Base-by-base conservation (phyloP, 2,797 vertebrate genomes). In the Crenichthys baileyi region DNA sequence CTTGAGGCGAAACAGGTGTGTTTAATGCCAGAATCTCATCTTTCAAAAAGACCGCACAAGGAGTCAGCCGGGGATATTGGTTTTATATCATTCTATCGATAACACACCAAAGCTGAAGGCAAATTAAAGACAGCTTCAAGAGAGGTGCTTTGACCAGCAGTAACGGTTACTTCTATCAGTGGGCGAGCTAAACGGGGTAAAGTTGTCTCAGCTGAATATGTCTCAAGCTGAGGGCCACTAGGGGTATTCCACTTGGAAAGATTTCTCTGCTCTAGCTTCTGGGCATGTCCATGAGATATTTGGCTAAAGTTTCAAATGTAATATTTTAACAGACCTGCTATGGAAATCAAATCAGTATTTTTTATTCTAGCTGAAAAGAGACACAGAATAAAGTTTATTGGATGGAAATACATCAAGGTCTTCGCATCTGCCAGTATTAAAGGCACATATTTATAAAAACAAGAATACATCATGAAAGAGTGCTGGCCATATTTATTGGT, bases 1-100 rank as follows among this genome's bases (percentile, higher is more conserved):
- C 79, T 88, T 79, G 84, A 91, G 83, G 87, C 68, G 16, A 91
- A 95, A 94, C 93, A 94, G 94, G 92, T 93, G 91, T 89, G 87
- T 88, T 92, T 90, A 91, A 93, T 87, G 88, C 85, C 77, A 87
- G 73, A 76, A 89, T 93, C 90, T 93, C 92, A 83, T 92, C 91
- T 93, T 93, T 93, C 93, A 87, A 75, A 79, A 70, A 82, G 89
- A 87, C 83, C 78, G 77, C 90, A 90, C 88, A 89, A 74, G 81
- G 79, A 89, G 90, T 76, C 74, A 18, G 63, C 31, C 85, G 76
- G 85, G 88, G 85, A 92, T 87, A 93, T 88, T 91, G 89, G 89
- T 89, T 91, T 89, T 87, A 88, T 87, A 90, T 90, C 84, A 91
- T 90, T 88, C 80, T 74, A 91, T 93, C 82, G 77, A 93, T 92